Base-by-base conservation (phyloP, 2,113 vertebrate species). In the Camelus dromedarius region DNA sequence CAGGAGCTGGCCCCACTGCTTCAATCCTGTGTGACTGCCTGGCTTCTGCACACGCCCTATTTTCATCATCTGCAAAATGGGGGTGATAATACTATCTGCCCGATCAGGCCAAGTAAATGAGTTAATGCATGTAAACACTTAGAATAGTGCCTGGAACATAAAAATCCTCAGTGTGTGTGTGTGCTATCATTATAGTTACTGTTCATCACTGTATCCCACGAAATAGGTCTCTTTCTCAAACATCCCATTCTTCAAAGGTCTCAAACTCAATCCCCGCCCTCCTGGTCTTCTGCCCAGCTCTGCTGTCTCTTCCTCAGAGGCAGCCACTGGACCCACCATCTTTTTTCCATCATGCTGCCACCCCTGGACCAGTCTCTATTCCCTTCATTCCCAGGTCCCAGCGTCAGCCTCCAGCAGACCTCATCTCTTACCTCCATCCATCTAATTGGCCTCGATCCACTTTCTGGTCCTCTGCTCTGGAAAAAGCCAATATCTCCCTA, bases 401-500 rank as follows among this genome's bases (percentile, higher is more conserved):
- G n/a, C 9, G 50, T 26, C 15, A 50, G 11, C 26, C 54, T 58
- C 52, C 16, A 70, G 75, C 22, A 72, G 50, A 64, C 2, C 10
- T 5, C 15, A 1, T 16, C 14, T 35, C 70, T 35, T 30, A 52
- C 22, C 4, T 6, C 20, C 19, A 13, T 32, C 35, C 11, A 16
- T 10, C 5, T 24, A 30, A 1, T 0, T 16, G 8, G 24, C 4
- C 32, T 18, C 6, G 22, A 5, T 50, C 62, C 26, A 1, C 30
- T 18, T 76, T 76, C 60, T 30, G 15, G 14, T 48, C 52, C n/a
- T 48, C 56, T 42, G 8, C 5, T 87, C 58, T 52, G 35, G 54
- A 93, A 46, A 46, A 1, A 58, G 2, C 0, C 46, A 60, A 1
- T 12, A 28, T 32, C 18, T 64, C 48, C 48, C 54, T 32, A 16